Evolutionary conservation across 2,888 invertebrate species (phyloP), one percentile per base, ranked within the genome.

Genomic region (Morpho deidamia): DNA sequence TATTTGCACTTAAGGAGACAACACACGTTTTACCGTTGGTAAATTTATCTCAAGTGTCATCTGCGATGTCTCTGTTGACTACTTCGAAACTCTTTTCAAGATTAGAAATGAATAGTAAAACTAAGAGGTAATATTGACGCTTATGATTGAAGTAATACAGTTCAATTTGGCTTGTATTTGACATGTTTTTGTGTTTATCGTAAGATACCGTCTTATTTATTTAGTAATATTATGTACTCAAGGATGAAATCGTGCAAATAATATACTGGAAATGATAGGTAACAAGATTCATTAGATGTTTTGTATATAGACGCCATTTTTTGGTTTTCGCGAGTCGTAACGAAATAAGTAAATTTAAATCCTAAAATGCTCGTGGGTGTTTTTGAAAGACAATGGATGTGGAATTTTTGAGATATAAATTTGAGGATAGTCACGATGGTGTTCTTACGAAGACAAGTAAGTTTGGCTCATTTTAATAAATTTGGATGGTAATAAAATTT

Each of bases 361-460:
- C n/a, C 8, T 41, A 38, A 40, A 51, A 55, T 53, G 23, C 9
- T 32, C 43, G 11, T 11, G 32, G n/a, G 14, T 37, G 11, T 41
- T 44, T 42, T 35, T 7, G 7, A 14, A 11, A 37, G 8, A 48
- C 10, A 60, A 85, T 85, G 85, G 82, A 85, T 58, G 78, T 78
- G 8, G 85, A 86, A 53, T 83, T 81, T 62, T 44, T 86, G 53
- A 80, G 73, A 61, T 72, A 78, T 54, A 71, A 72, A 42, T 85
- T 75, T 53, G 76, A 81, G 65, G 79, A 85, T 64, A 80, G 82
- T 7, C 65, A 71, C 44, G 74, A 76, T 49, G 85, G 83, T 3
- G 76, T 83, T 32, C 72, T 82, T 44, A 78, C 78, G 1, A 81
- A 78, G 53, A 71, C 73, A 54, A 78, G 85, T 85, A 42, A 82